A percentile compares a stretch with the other conserved stretches of the same genome.
Conservation (phyloP, 2,797 vertebrate genomes). For the Peromyscus eremicus region DNA sequence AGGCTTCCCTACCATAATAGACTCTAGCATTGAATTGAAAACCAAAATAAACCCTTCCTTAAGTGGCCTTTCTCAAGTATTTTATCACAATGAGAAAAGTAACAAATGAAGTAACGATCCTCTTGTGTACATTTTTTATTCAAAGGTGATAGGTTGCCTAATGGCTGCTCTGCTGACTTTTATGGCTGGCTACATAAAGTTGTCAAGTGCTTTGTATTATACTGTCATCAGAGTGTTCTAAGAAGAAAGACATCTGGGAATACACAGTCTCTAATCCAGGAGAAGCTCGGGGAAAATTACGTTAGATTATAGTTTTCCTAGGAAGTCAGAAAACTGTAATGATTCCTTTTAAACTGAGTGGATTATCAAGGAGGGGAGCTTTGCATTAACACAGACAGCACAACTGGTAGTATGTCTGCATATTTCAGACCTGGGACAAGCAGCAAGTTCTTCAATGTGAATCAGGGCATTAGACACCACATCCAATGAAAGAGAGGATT, state of each 20-base stretch:
- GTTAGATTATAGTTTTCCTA: background rate
- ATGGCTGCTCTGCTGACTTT: constrained; percentile 10
- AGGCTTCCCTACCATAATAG: background rate
- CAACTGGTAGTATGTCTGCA: background rate
- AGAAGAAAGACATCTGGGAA: constrained; percentile 43
- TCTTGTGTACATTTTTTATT: constrained; percentile 48
- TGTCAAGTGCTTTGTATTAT: constrained; percentile 48
- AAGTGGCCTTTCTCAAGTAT: background rate
- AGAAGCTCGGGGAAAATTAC: constrained; percentile 33
- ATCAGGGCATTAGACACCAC: background rate
- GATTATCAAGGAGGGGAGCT: background rate
- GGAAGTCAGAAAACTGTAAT: constrained; percentile 1
- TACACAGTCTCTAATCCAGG: constrained; percentile 9
- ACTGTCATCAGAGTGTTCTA: constrained; percentile 53
- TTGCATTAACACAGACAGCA: constrained; percentile 43
- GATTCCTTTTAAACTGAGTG: constrained; percentile 6
- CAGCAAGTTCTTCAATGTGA: background rate
- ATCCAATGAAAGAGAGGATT: background rate
- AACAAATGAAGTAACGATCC: background rate
- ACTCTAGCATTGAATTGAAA: background rate
- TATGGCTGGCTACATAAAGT: constrained; percentile 9
- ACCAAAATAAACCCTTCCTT: background rate
- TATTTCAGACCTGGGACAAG: background rate
- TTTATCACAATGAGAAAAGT: background rate
- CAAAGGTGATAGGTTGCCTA: constrained; percentile 51